Percentiles rank a stretch among this genome's conserved stretches.
phyloP scores from a whole-genome alignment of 2,888 invertebrate species.

The Netelia melanura region DNA sequence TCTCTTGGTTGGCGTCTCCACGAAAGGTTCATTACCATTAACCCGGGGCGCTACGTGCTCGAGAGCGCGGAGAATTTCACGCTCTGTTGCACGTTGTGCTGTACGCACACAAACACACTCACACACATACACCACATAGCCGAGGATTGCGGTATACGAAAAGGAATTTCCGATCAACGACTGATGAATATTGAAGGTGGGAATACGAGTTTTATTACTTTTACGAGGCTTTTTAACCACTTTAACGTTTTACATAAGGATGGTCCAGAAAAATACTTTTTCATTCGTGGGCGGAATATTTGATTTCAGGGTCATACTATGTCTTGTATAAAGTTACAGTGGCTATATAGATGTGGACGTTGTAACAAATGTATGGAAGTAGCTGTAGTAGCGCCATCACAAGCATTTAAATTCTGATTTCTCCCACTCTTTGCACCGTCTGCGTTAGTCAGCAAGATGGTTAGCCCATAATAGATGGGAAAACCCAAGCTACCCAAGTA shows the following conservation, averaged over 20 bases:
- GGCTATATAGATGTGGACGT: too few relatives aligned
- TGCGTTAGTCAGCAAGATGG: too few relatives aligned
- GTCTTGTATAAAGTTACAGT: too few relatives aligned
- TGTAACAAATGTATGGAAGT: too few relatives aligned
- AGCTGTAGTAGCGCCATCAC: too few relatives aligned
- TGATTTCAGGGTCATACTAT: too few relatives aligned
- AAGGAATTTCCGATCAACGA: slow-evolving; percentile 7
- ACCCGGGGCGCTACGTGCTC: slow-evolving; percentile 72
- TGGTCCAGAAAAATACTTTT: too few relatives aligned
- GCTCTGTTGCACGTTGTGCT: slow-evolving; percentile 5
- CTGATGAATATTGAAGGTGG: neutral
- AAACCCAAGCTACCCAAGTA: slow-evolving; percentile 38
- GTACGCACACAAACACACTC: neutral
- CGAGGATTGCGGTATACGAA: neutral
- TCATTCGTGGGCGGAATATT: too few relatives aligned
- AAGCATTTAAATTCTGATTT: too few relatives aligned
- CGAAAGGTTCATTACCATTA: slow-evolving; percentile 84
- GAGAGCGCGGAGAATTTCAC: slow-evolving; percentile 10
- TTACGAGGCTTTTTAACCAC: neutral
- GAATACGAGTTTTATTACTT: neutral
- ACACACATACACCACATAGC: too few relatives aligned
- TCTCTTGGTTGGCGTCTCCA: slow-evolving; percentile 49
- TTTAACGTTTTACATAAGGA: too few relatives aligned
- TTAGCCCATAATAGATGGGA: slow-evolving; percentile 23
- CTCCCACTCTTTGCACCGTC: too few relatives aligned